Evolutionary conservation across 2,797 vertebrate species (phyloP).

Genomic region (Rhinichthys osculus): DNA sequence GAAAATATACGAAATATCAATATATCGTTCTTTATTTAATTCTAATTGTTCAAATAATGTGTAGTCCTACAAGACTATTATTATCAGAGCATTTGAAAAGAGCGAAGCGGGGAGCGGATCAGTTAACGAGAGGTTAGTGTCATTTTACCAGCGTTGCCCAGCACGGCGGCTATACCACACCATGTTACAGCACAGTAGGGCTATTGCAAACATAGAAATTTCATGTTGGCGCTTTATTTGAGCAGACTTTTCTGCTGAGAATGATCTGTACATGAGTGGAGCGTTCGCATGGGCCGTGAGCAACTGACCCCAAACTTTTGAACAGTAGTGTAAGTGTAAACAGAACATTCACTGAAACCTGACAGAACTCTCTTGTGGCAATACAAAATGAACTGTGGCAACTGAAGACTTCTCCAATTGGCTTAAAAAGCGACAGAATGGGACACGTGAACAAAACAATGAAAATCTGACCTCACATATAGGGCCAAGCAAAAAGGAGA

Average conservation of each 20-base stretch:
- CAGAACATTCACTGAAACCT: neutral
- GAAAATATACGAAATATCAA: neutral
- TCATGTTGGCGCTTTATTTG: neutral
- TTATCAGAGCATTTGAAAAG: neutral
- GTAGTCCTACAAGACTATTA: neutral
- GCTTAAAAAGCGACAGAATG: neutral
- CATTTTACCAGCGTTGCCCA: neutral
- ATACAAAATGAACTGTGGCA: neutral
- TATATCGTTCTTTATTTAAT: neutral
- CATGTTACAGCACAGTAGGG: neutral
- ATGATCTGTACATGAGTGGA: neutral
- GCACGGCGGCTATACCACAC: neutral
- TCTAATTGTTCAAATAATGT: neutral
- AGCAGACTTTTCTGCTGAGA: neutral
- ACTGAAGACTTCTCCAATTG: neutral
- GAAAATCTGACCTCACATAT: constrained; percentile 17
- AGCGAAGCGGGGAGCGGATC: neutral
- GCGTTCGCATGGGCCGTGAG: neutral
- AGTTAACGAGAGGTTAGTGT: neutral
- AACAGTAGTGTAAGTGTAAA: neutral
- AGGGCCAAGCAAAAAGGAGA: neutral
- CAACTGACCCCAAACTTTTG: neutral
- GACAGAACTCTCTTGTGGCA: neutral
- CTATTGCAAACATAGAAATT: neutral
- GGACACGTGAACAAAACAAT: constrained; percentile 1